These are phyloP conservation scores for Phorcus lineatus DNA, from an alignment of 2,888 invertebrate genomes.

Conservation along the genomic window DNA sequence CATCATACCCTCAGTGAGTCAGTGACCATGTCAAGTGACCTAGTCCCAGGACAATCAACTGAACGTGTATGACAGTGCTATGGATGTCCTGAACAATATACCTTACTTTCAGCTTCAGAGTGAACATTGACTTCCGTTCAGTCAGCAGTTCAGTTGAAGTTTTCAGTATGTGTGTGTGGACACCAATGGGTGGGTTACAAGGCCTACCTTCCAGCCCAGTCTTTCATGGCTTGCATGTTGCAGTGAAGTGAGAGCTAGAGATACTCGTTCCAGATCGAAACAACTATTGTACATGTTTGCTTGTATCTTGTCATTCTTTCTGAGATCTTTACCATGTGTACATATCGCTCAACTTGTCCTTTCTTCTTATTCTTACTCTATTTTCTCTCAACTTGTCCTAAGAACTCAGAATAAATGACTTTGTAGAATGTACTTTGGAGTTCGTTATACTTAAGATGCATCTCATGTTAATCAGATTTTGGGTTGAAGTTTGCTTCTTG, in stretches of 20 bases:
- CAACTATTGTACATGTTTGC: background rate
- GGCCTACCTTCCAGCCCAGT: background rate
- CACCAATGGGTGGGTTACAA: background rate
- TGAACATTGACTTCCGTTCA: background rate
- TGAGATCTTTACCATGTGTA: constrained; percentile 16
- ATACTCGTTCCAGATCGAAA: too few relatives aligned
- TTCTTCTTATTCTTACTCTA: background rate
- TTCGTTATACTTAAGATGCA: too few relatives aligned
- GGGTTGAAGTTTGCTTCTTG: too few relatives aligned
- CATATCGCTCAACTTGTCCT: constrained; percentile 1
- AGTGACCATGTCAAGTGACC: background rate
- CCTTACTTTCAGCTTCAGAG: background rate
- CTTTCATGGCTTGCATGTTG: constrained; percentile 21
- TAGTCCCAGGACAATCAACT: background rate
- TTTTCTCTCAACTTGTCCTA: background rate
- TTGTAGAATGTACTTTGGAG: too few relatives aligned
- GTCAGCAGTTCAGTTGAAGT: background rate
- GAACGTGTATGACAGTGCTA: background rate
- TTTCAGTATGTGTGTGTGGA: background rate
- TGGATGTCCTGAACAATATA: constrained; percentile 3
- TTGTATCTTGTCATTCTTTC: background rate
- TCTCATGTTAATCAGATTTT: too few relatives aligned
- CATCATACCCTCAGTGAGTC: background rate
- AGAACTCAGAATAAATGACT: constrained; percentile 20
- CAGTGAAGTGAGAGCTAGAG: background rate